These are phyloP conservation scores for Neotoxoptera formosana DNA, from an alignment of 1,140 invertebrate genomes.

Conservation along the genomic window DNA sequence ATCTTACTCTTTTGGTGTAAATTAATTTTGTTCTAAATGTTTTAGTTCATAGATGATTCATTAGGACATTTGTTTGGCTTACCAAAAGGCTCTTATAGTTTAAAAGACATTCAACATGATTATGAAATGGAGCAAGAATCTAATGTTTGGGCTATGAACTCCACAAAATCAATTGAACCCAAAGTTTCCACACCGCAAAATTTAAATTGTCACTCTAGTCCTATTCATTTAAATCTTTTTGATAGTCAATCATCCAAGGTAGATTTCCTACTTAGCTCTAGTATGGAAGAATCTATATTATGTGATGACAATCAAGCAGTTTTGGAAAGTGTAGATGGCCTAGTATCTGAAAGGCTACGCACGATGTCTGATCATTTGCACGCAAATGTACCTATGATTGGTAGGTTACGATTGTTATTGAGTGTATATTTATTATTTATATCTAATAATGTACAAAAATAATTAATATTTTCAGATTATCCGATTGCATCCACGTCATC, in stretches of 20 bases:
- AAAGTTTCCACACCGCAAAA: neutral
- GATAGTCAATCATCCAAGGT: constrained; percentile 48
- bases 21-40: neutral
- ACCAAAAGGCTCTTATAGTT: constrained; percentile 35
- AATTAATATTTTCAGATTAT: constrained; percentile 23
- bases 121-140: constrained; percentile 2
- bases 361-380: constrained; percentile 53
- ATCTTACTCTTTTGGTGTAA: neutral
- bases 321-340: constrained; percentile 54
- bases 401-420: neutral
- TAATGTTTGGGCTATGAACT: constrained; percentile 14
- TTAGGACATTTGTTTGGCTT: constrained; percentile 35
- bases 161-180: neutral
- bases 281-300: constrained; percentile 54
- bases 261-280: constrained; percentile 50
- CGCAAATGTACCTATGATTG: constrained; percentile 36
- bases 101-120: neutral
- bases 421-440: neutral
- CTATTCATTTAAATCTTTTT: constrained; percentile 53
- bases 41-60: constrained; percentile 50
- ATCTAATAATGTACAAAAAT: neutral
- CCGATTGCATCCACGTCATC: constrained; percentile 34
- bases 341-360: constrained; percentile 49
- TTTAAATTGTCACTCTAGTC: constrained; percentile 39
- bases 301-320: constrained; percentile 43